Conservation (phyloP, 2,797 vertebrate genomes). For the Yasuhikotakia modesta region DNA sequence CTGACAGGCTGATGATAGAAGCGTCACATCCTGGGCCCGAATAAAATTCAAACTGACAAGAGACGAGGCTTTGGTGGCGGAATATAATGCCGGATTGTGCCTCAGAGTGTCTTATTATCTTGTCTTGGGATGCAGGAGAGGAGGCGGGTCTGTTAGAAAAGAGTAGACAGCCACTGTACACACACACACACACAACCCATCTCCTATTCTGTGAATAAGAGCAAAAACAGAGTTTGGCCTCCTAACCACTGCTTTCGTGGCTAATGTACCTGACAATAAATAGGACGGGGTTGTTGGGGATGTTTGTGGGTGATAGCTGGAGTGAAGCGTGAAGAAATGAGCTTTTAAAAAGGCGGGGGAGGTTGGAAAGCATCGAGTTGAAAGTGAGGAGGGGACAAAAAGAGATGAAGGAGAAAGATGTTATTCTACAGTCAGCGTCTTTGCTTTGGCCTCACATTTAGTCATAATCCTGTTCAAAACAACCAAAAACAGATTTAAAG, state of each 20-base stretch:
- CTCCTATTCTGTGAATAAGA: constrained; percentile 16
- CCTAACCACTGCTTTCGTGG: constrained; percentile 98
- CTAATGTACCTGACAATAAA: constrained; percentile 98
- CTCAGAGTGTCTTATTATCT: constrained; percentile 99
- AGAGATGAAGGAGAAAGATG: constrained; percentile 56
- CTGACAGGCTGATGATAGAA: constrained; percentile 99
- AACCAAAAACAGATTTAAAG: background rate
- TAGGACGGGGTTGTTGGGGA: constrained; percentile 82
- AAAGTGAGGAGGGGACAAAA: constrained; percentile 47
- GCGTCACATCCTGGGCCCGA: constrained; percentile 96
- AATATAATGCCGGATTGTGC: constrained; percentile 99
- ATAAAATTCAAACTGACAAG: constrained; percentile 99
- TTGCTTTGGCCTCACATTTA: constrained; percentile 2
- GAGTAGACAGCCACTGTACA: constrained; percentile 84
- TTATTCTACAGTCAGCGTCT: constrained; percentile 11
- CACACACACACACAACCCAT: constrained; percentile 34
- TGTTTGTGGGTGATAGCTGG: constrained; percentile 92
- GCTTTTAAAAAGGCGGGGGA: constrained; percentile 78
- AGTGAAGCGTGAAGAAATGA: constrained; percentile 92
- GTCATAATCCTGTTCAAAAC: constrained; percentile 12
- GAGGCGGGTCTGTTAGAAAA: constrained; percentile 86
- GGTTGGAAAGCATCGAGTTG: constrained; percentile 69
- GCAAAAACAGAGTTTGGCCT: constrained; percentile 84
- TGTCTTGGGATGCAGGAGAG: constrained; percentile 99
- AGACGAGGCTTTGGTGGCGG: constrained; percentile 99